These are phyloP conservation scores for Apamea sordens DNA, from an alignment of 2,888 invertebrate genomes.

Conservation along the genomic window DNA sequence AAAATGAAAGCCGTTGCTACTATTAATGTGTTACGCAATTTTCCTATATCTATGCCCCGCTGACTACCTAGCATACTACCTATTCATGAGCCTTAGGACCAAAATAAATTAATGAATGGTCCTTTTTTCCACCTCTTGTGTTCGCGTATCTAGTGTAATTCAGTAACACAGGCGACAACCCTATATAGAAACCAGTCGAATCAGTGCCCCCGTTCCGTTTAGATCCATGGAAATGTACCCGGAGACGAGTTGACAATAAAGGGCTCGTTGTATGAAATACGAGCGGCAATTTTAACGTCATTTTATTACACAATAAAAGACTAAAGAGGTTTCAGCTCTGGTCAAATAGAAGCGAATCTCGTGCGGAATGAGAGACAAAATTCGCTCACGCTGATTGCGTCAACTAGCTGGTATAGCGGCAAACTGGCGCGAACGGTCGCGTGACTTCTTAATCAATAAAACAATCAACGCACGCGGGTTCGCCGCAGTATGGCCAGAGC, in stretches of 20 bases:
- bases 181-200: slow-evolving; percentile 51
- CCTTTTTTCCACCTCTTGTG: neutral
- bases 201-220: slow-evolving; percentile 52
- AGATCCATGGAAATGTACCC: slow-evolving; percentile 45
- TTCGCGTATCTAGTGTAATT: neutral
- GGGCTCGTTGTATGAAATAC: slow-evolving; percentile 13
- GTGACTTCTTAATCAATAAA: neutral
- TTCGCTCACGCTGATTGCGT: neutral
- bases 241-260: slow-evolving; percentile 15
- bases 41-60: too few relatives aligned
- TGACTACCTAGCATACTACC: too few relatives aligned
- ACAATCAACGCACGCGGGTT: neutral
- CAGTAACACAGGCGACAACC: slow-evolving; percentile 30
- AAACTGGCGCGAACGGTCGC: neutral
- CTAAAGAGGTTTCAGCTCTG: neutral
- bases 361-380: neutral
- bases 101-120: neutral
- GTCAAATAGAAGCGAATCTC: neutral
- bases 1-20: neutral
- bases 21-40: neutral
- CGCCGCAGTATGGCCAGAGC: neutral
- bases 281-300: slow-evolving; percentile 1
- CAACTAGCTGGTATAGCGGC: neutral
- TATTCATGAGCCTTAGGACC: too few relatives aligned
- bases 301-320: slow-evolving; percentile 19